These are phyloP conservation scores for Esperia sulphurella DNA, from an alignment of 2,888 invertebrate genomes.

Conservation along the genomic window DNA sequence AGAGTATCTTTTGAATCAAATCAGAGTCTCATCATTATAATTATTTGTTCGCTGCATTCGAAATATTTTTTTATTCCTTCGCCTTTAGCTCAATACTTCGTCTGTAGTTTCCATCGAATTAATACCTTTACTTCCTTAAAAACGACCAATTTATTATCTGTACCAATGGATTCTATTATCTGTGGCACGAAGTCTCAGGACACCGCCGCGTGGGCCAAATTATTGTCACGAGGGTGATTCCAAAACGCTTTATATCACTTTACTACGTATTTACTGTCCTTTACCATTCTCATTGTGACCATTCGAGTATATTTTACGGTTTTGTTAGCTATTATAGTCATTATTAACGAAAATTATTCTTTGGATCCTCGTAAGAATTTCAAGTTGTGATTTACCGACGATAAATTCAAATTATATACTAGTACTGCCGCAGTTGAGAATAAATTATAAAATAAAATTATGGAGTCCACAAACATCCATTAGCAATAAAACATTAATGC, in stretches of 20 bases:
- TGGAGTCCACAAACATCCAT: conserved; percentile 54
- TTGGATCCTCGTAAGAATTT: conserved; percentile 35
- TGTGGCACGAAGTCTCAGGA: conserved; percentile 34
- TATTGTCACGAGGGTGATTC: conserved; percentile 59
- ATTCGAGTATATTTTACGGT: conserved; percentile 54
- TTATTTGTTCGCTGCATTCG: too few relatives aligned
- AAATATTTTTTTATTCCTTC: too few relatives aligned
- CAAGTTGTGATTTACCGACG: conserved; percentile 39
- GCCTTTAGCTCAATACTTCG: too few relatives aligned
- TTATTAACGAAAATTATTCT: conserved; percentile 28
- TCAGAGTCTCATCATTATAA: too few relatives aligned
- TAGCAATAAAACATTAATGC: conserved; percentile 64
- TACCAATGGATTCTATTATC: neutral
- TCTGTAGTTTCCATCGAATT: too few relatives aligned
- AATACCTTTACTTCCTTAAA: too few relatives aligned
- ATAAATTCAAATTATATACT: conserved; percentile 25
- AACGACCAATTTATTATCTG: too few relatives aligned
- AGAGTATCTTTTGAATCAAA: too few relatives aligned
- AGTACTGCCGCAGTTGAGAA: conserved; percentile 6
- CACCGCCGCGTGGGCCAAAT: conserved; percentile 45
- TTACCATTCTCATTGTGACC: conserved; percentile 49
- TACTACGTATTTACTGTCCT: conserved; percentile 53
- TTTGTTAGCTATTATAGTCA: conserved; percentile 37
- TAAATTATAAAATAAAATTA: conserved; percentile 50
- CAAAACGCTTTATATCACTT: conserved; percentile 70